Conservation (phyloP, 2,888 invertebrate genomes). For the Phaedon cochleariae region DNA sequence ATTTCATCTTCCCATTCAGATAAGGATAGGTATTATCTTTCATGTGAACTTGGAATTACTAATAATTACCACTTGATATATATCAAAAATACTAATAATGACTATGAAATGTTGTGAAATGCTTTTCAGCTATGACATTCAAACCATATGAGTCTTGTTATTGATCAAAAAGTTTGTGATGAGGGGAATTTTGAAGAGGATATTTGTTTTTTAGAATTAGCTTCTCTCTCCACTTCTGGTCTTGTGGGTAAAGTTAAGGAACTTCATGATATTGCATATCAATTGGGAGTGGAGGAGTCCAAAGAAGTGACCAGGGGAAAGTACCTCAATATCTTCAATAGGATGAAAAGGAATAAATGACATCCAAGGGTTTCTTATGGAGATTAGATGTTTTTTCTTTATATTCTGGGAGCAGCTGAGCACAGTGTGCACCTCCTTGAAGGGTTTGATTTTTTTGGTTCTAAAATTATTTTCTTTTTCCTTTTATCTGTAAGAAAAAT, state of each 20-base stretch:
- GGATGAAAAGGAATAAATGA: constrained; percentile 30
- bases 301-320: constrained; percentile 97
- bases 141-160: no score
- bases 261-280: constrained; percentile 93
- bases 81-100: no score
- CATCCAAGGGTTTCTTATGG: neutral
- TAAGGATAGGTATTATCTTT: no score
- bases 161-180: no score
- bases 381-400: constrained; percentile 5
- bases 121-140: no score
- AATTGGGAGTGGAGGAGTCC: constrained; percentile 92
- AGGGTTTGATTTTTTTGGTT: neutral
- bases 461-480: no score
- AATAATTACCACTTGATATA: neutral
- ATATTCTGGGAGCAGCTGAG: neutral
- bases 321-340: constrained; percentile 85
- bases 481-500: no score
- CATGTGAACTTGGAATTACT: no score
- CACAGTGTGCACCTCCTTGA: neutral
- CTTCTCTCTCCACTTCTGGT: constrained; percentile 79
- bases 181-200: neutral
- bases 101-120: no score
- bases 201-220: constrained; percentile 67
- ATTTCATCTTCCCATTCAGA: neutral
- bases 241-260: constrained; percentile 93